These are phyloP conservation scores for Parazoanthus swiftii DNA, from an alignment of 92 coral and sea anemone species.

Conservation along the genomic window DNA sequence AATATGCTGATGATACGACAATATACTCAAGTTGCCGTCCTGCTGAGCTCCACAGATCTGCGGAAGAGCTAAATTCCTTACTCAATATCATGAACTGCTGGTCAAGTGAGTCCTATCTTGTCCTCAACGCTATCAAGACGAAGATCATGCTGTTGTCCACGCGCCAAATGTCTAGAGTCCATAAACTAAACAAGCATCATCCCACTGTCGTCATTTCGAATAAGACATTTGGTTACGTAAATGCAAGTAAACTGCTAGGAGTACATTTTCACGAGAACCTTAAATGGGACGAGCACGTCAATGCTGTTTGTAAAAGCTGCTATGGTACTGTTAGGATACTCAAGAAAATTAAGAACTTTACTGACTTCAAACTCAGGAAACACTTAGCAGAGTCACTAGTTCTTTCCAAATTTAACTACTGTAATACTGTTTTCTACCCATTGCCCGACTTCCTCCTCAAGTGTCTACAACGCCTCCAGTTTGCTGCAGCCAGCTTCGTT, in stretches of 20 bases:
- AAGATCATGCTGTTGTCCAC: conserved; percentile 37
- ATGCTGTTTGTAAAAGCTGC: not conserved
- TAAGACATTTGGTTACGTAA: conserved; percentile 20
- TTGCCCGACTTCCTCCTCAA: conserved; percentile 40
- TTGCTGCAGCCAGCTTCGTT: conserved; percentile 56
- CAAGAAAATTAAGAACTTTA: conserved; percentile 32
- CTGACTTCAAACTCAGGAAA: conserved; percentile 39
- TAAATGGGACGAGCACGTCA: conserved; percentile 38
- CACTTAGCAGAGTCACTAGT: conserved; percentile 51
- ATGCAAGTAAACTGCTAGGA: conserved; percentile 28
- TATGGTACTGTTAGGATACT: conserved; percentile 21
- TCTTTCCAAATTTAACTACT: conserved; percentile 35
- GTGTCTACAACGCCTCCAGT: conserved; percentile 40
- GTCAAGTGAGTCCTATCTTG: not conserved
- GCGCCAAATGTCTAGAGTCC: conserved; percentile 43
- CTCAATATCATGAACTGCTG: not conserved
- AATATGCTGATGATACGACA: conserved; percentile 45
- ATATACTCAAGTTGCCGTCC: conserved; percentile 37
- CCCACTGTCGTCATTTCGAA: conserved; percentile 21
- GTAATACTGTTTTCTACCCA: conserved; percentile 36
- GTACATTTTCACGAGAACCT: conserved; percentile 22
- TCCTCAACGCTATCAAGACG: conserved; percentile 20
- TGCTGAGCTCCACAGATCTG: conserved; percentile 32
- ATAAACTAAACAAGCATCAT: conserved; percentile 10
- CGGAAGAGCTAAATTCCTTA: conserved; percentile 34